Percentiles rank a stretch among this genome's conserved stretches.
Conservation (phyloP, 2,888 invertebrate species). For the Cryptocephalus moraei region DNA sequence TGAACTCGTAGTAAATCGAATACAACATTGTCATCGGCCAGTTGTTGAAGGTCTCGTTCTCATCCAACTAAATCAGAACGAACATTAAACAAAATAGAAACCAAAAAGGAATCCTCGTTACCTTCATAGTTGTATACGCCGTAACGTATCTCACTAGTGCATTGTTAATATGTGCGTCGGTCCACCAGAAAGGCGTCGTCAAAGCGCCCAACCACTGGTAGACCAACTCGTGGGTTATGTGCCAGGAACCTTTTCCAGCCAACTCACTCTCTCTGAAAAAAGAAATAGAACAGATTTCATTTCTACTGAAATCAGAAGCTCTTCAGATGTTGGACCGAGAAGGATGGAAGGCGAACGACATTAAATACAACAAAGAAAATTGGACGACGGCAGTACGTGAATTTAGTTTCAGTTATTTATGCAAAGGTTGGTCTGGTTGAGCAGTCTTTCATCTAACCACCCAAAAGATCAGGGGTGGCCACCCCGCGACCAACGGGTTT, state of each 20-base stretch:
- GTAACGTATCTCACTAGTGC: conserved; percentile 68
- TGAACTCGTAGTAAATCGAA: conserved; percentile 70
- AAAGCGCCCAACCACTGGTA: conserved; percentile 74
- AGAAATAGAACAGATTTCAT: no score
- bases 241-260: conserved; percentile 52
- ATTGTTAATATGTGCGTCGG: conserved; percentile 64
- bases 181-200: conserved; percentile 69
- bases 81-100: not conserved
- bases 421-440: no score
- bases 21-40: conserved; percentile 73
- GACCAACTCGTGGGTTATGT: conserved; percentile 59
- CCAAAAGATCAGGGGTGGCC: no score
- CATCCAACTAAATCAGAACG: conserved; percentile 46
- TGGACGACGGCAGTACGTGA: no score
- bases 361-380: no score
- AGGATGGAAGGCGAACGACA: no score
- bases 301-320: no score
- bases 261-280: conserved; percentile 61
- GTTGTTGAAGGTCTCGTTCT: conserved; percentile 60
- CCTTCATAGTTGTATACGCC: conserved; percentile 60
- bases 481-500: no score
- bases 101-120: conserved; percentile 26
- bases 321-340: no score
- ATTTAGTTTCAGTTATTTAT: no score
- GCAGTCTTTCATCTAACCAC: no score